Conservation (phyloP, 2,888 invertebrate species). For the Harmothoe impar region DNA sequence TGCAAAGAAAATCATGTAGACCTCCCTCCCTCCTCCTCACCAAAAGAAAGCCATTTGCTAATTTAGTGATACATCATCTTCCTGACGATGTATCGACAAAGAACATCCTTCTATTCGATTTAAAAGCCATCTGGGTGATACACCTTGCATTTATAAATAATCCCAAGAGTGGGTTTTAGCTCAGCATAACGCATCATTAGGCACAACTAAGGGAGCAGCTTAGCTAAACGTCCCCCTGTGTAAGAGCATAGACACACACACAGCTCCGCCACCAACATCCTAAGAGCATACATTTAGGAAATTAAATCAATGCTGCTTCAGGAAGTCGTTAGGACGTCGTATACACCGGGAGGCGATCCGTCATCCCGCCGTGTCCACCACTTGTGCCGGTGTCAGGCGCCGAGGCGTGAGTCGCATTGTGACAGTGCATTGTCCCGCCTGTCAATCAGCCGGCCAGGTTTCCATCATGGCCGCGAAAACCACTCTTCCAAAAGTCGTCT, state of each 20-base stretch:
- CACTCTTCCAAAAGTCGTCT: neutral
- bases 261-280: neutral
- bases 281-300: constrained; percentile 25
- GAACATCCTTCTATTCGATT: neutral
- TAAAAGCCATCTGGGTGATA: neutral
- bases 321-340: neutral
- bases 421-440: constrained; percentile 11
- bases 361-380: neutral
- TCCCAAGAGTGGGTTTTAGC: neutral
- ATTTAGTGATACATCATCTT: neutral
- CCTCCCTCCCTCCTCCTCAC: too few relatives aligned
- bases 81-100: neutral
- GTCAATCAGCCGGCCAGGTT: neutral
- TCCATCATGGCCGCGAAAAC: constrained; percentile 32
- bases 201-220: neutral
- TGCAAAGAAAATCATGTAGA: too few relatives aligned
- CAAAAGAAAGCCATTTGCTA: neutral
- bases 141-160: neutral
- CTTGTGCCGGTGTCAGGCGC: constrained; percentile 2
- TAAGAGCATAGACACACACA: neutral
- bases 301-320: constrained; percentile 29
- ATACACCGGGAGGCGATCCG: neutral
- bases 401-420: neutral
- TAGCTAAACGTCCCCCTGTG: neutral
- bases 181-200: neutral